Base-by-base conservation (phyloP, 2,113 vertebrate species). In the Brevimyrus niger region DNA sequence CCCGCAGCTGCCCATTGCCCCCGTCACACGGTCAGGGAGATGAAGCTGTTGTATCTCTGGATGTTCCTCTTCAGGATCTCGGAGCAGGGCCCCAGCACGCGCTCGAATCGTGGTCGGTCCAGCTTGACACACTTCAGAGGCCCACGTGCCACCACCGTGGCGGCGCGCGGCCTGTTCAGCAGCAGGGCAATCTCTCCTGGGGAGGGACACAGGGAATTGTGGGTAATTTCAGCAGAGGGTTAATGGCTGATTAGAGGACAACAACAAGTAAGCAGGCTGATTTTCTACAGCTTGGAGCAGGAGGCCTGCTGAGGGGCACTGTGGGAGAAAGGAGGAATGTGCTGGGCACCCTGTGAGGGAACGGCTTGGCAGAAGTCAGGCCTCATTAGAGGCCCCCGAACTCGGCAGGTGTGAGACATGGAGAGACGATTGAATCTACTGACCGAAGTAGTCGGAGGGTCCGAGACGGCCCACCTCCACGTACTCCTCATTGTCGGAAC, bases 1-100 rank as follows among this genome's bases (percentile, higher is more conserved):
- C 31, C 1, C 0, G 0, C 38, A 11, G 35, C 51, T 46, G 21
- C 53, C 15, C 17, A 35, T 35, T 55, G 27, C 86, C 35, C 51
- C 27, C 69, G 87, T 97, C 95, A 99, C 94, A 99, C 98, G 0
- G 97, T 98, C 90, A 99, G 97, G 0, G 98, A 99, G 93, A 99
- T 98, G 96, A 99, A 99, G 92, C 98, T 99, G 96, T 98, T 99
- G 95, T 99, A 99, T 94, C 98, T 97, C 95, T 98, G 98, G 92
- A 99, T 98, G 96, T 97, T 99, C 82, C 98, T 96, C 95, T 99
- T 98, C 88, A 99, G 97, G 94, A 99, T 99, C 92, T 99, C 98
- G 0, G 98, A 99, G 92, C 98, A 99, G 17, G 98, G 98, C 0
- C 98, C 98, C 0, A 99, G 96, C 91, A 99, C 98, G 0, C 98